Base-by-base conservation (phyloP, 2,888 invertebrate species). In the Andrena flavipes region DNA sequence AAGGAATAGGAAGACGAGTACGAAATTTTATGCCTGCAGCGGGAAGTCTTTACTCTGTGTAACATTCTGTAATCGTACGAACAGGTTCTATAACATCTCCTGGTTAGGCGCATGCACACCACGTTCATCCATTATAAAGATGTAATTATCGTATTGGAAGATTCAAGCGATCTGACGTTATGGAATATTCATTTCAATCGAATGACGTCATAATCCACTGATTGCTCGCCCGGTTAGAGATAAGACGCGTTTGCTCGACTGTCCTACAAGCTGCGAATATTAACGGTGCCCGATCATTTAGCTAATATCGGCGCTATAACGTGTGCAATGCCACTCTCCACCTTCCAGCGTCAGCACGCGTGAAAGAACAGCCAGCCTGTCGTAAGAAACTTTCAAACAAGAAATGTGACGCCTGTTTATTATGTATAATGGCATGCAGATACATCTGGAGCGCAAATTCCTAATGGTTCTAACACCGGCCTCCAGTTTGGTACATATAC, bases 391-490 rank as follows among this genome's bases (percentile, higher is more conserved):
- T 74, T 49, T 64, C 29, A 33, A 82, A 71, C 59, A 51, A 35
- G 72, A 79, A 79, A 74, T 62, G 30, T 33, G 62, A 20, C 56
- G 63, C 49, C 80, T 74, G 80, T 81, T 67, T 74, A 42, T 42
- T 42, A 63, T 69, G 49, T 59, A 68, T 7, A 42, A 49, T 60
- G 71, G 70, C 60, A 86, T 75, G 70, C 60, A 73, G 51, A 60
- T 82, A 74, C 80, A 80, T 80, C 65, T 69, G 80, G 80, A 77
- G 59, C 63, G 62, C 76, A 64, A 79, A 81, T 81, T 79, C 71
- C 73, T 82, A 80, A 78, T 74, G 68, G 69, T 70, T 72, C 67
- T 64, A 79, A 80, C 69, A 71, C 76, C 73, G 70, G 75, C 76
- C 73, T 82, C 26, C 59, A 35, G 63, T 49, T 64, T 71, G 65